A percentile compares a stretch with the other conserved stretches of the same genome.
phyloP scores from a whole-genome alignment of 2,113 vertebrate genomes.

The Numida meleagris region DNA sequence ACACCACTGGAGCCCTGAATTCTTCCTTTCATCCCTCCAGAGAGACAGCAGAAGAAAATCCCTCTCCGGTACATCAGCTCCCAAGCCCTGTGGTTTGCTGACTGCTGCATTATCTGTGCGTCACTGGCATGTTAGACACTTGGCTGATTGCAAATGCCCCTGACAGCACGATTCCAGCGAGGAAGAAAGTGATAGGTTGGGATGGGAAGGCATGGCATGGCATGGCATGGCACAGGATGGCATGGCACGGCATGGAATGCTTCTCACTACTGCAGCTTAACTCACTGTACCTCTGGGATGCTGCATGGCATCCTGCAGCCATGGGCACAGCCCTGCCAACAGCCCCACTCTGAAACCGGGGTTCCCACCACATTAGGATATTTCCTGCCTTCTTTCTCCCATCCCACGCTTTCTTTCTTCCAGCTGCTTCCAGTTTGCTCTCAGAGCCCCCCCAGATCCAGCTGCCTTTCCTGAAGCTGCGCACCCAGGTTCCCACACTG shows the following conservation, averaged over 20 bases:
- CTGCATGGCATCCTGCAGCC: not conserved
- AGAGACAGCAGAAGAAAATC: not conserved
- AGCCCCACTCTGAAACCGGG: not conserved
- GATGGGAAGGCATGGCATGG: too few species aligned
- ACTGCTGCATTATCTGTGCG: not conserved
- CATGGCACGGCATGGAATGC: not conserved
- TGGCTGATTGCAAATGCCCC: not conserved
- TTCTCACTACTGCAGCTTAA: not conserved
- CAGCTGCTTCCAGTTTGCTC: not conserved
- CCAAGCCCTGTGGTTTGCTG: not conserved
- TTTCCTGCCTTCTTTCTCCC: not conserved
- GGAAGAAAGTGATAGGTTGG: not conserved
- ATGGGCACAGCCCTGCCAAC: rapidly evolving
- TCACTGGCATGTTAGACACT: not conserved
- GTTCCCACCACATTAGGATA: not conserved
- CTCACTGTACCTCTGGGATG: rapidly evolving
- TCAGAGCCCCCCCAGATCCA: not conserved
- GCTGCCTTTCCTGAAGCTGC: not conserved
- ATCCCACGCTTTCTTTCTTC: not conserved
- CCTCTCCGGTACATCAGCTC: not conserved
- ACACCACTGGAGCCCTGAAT: not conserved
- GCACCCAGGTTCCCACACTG: not conserved
- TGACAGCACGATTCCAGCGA: not conserved
- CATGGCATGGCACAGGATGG: too few species aligned
- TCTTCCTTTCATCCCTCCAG: not conserved